Percentiles rank a stretch among this genome's conserved stretches.
phyloP scores from a whole-genome alignment of 92 coral and sea anemone genomes.

The Heteractis magnifica region DNA sequence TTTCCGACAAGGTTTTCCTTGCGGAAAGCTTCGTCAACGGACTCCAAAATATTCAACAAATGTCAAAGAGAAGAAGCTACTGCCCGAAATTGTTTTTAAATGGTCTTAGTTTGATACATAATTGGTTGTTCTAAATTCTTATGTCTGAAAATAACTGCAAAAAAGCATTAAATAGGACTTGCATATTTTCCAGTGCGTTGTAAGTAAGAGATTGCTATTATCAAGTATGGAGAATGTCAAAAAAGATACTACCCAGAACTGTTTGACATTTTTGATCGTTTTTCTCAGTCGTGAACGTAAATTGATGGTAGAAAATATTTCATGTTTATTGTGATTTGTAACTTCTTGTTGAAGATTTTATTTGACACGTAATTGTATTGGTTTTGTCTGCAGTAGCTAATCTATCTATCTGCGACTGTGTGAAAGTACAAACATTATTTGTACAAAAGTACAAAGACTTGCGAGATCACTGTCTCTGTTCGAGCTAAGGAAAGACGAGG shows the following conservation, averaged over 20 bases:
- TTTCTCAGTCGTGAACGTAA: conserved; percentile 4
- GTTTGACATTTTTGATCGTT: conserved; percentile 21
- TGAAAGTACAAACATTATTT: neutral
- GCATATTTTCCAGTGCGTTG: neutral
- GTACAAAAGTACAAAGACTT: neutral
- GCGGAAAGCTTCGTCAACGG: neutral
- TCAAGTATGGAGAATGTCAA: conserved; percentile 15
- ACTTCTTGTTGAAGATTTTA: neutral
- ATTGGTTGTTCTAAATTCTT: neutral
- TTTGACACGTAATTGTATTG: conserved; percentile 14
- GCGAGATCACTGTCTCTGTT: conserved; percentile 1
- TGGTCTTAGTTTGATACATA: neutral
- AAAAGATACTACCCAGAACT: conserved; percentile 20
- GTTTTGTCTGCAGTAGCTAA: conserved; percentile 16
- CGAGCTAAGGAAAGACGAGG: neutral
- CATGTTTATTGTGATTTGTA: neutral
- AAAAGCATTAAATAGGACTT: conserved; percentile 1
- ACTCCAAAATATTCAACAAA: neutral
- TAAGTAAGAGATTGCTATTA: neutral
- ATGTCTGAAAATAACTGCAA: neutral
- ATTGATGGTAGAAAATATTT: neutral
- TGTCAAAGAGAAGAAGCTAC: neutral
- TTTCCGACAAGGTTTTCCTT: neutral
- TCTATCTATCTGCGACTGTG: neutral
- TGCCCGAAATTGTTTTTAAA: neutral